Evolutionary conservation across 2,888 invertebrate species (phyloP), one percentile per base, ranked within the genome.

Genomic region (Sepiola atlantica): DNA sequence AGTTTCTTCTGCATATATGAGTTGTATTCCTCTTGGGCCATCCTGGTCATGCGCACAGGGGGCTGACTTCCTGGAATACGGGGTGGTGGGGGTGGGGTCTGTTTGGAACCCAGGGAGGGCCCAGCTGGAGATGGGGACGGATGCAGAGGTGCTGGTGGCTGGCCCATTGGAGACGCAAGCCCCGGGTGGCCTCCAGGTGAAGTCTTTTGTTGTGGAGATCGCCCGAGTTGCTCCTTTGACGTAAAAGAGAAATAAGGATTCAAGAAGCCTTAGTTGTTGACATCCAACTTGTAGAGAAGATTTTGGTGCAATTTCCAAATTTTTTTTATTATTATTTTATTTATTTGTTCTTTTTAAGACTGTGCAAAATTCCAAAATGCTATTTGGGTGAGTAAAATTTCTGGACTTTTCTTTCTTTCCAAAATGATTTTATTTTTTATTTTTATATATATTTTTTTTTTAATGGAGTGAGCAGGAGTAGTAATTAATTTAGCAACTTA

Each of bases 21-120:
- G 94, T 97, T 97, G 95, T 97, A 97, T 95, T 97, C 97, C 95
- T 97, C 97, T 45, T 97, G 95, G 91, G 96, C 96, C 14, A 95
- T 95, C 6, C 96, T 95, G 20, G 96, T 96, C 92, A 97, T 95
- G 28, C 96, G 95, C 35, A 95, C 95, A 57, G 96, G 95, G 54
- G 95, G 95, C 54, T 94, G 95, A 20, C 94, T 94, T 16, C 95
- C 95, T 45, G 95, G 95, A 54, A 95, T 95, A 32, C 95, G 90
- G 6, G 96, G 95, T n/a, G 96, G 90, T 57, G 94, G 95, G 94
- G 91, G 90, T 92, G 94, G 77, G 55, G 93, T 92, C 93, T 61
- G 57, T 92, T 92, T 45, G 92, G 92, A 55, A 92, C 92, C 92
- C 91, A 93, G 94, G 94, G 94, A 61, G 94, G 95, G 55, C 61